Evolutionary conservation across 2,113 vertebrate species (phyloP).

Genomic region (Phalacrocorax carbo): DNA sequence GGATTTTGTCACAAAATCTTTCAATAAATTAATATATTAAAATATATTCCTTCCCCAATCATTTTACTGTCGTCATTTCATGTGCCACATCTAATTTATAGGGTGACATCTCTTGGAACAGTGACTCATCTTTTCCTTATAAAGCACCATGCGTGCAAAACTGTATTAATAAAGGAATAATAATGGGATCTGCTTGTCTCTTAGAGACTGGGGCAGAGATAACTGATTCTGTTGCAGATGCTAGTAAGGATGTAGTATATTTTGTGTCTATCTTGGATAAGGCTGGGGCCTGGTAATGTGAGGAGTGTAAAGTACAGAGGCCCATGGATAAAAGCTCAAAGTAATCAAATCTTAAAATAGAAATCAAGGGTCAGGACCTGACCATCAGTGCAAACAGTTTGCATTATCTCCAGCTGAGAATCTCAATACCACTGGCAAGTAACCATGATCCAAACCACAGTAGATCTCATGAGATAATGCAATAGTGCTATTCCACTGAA

Average conservation of each 20-base stretch:
- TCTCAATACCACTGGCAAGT: neutral
- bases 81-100: neutral
- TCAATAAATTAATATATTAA: neutral
- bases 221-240: neutral
- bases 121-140: slow-evolving; percentile 44
- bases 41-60: neutral
- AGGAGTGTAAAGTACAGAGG: neutral
- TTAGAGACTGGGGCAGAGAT: neutral
- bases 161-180: slow-evolving; percentile 34
- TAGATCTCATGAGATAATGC: neutral
- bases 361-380: neutral
- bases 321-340: neutral
- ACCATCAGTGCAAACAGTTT: neutral
- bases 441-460: neutral
- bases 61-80: slow-evolving; percentile 6
- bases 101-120: slow-evolving; percentile 15
- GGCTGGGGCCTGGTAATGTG: neutral
- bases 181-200: neutral
- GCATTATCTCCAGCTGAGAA: neutral
- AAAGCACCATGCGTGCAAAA: neutral
- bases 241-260: neutral
- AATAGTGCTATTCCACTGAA: neutral
- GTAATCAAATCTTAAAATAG: neutral
- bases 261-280: neutral
- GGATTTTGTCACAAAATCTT: neutral